Conservation (phyloP, 2,888 invertebrate species). For the Cepaea hortensis region DNA sequence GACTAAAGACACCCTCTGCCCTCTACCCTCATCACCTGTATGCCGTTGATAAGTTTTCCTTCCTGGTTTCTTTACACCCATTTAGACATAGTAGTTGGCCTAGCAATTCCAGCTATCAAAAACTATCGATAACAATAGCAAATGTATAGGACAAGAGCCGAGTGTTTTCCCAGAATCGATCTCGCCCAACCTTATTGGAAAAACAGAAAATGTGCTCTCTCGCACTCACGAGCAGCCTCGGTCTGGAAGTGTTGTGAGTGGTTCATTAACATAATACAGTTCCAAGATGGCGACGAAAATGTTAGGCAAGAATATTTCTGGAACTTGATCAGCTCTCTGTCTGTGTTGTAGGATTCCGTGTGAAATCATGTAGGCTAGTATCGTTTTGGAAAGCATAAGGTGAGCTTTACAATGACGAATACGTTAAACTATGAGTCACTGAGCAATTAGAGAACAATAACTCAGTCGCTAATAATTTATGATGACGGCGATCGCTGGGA, state of each 20-base stretch:
- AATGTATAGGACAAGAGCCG: background rate
- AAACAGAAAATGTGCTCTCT: background rate
- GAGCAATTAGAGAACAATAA: too few species aligned
- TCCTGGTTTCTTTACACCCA: too few species aligned
- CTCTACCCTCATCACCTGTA: too few species aligned
- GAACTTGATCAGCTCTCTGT: background rate
- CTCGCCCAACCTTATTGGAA: background rate
- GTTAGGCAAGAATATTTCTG: conserved; percentile 22
- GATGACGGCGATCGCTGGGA: too few species aligned
- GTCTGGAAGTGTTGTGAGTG: conserved; percentile 41
- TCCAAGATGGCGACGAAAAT: conserved; percentile 38
- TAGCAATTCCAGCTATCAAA: too few species aligned
- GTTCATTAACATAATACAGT: conserved; percentile 47
- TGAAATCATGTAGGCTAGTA: conserved; percentile 3
- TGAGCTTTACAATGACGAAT: background rate
- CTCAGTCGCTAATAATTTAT: too few species aligned
- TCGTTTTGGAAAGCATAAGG: background rate
- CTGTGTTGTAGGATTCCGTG: background rate
- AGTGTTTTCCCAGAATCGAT: background rate
- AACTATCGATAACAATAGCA: too few species aligned
- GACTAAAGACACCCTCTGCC: too few species aligned
- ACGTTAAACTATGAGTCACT: too few species aligned
- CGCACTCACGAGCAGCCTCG: conserved; percentile 33
- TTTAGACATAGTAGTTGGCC: too few species aligned
- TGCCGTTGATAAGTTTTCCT: too few species aligned